Conservation (phyloP, 2,888 invertebrate genomes). For the Prosopocoilus inquinatus region DNA sequence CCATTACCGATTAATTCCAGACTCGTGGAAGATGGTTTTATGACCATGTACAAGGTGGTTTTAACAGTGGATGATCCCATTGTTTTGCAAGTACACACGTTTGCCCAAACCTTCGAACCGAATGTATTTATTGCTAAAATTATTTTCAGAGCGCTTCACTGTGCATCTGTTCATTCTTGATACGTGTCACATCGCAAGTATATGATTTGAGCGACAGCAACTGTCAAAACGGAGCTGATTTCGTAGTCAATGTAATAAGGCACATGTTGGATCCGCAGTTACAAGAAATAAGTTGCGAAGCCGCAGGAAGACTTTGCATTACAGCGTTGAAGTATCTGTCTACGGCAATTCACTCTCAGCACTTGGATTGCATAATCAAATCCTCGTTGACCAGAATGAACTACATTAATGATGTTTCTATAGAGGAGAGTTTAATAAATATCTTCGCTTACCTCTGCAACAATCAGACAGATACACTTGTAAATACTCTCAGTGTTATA, state of each 20-base stretch:
- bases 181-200: slow-evolving; percentile 19
- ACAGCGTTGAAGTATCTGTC: slow-evolving; percentile 23
- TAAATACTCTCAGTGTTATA: slow-evolving; percentile 23
- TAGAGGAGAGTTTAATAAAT: slow-evolving; percentile 22
- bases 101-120: not conserved
- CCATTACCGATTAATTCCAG: slow-evolving; percentile 20
- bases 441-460: slow-evolving; percentile 27
- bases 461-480: slow-evolving; percentile 17
- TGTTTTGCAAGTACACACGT: slow-evolving; percentile 21
- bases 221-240: slow-evolving; percentile 24
- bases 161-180: slow-evolving; percentile 23
- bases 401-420: slow-evolving; percentile 13
- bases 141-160: slow-evolving; percentile 22
- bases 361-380: slow-evolving; percentile 22
- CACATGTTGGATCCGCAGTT: slow-evolving; percentile 25
- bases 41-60: slow-evolving; percentile 21
- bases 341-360: slow-evolving; percentile 18
- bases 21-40: slow-evolving; percentile 21
- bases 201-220: slow-evolving; percentile 17
- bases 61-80: slow-evolving; percentile 20
- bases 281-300: slow-evolving; percentile 19
- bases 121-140: not conserved
- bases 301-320: slow-evolving; percentile 25
- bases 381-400: slow-evolving; percentile 26
- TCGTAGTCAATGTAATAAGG: slow-evolving; percentile 23